Conservation (phyloP, 1,140 invertebrate genomes). For the Radopholus similis region DNA sequence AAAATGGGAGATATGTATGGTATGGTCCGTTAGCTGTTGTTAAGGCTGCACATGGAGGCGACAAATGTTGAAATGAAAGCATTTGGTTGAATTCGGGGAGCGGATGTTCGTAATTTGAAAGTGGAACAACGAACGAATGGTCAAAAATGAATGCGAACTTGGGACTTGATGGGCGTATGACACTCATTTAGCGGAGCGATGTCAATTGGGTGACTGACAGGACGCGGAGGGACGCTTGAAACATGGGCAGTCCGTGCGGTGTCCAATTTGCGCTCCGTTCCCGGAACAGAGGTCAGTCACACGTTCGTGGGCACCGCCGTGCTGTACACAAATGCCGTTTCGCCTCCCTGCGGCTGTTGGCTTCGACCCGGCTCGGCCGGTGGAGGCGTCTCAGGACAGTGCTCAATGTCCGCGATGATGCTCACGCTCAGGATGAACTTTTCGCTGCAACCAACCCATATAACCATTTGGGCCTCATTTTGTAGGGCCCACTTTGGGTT, state of each 20-base stretch:
- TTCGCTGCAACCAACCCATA: constrained; percentile 39
- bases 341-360: not conserved
- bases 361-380: constrained; percentile 40
- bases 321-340: constrained; percentile 5
- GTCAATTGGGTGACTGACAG: no score
- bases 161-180: no score
- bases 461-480: not conserved
- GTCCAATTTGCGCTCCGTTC: no score
- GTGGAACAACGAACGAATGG: not conserved
- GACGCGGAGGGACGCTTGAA: no score
- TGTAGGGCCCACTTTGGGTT: constrained; percentile 70
- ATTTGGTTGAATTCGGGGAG: not conserved
- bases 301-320: constrained; percentile 51
- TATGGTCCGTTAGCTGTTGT: no score
- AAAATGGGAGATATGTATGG: no score
- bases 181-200: no score
- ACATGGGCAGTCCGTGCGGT: no score
- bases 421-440: constrained; percentile 58
- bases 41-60: no score
- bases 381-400: constrained; percentile 57
- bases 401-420: constrained; percentile 58
- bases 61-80: not conserved
- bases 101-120: not conserved
- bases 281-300: no score
- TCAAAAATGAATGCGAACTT: not conserved